Evolutionary conservation across 2,113 vertebrate species (phyloP).

Genomic region (Odobenus rosmarus): DNA sequence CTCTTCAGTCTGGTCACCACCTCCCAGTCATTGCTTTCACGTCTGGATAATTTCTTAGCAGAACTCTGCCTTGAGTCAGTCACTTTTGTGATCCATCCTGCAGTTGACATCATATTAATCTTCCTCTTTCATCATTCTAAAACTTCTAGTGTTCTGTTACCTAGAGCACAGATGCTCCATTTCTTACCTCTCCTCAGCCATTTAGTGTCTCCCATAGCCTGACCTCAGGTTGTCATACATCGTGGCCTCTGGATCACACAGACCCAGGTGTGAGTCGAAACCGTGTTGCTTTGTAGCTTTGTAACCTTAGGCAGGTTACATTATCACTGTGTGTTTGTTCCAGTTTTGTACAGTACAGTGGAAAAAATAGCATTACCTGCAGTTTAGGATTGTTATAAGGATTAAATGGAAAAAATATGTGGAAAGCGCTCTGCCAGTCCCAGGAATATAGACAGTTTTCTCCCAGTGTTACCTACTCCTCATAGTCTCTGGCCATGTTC

Average conservation of each 20-base stretch:
- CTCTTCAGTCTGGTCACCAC: background rate
- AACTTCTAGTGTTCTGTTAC: conserved; percentile 13
- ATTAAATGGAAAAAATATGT: conserved; percentile 15
- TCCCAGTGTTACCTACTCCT: background rate
- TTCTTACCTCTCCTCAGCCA: background rate
- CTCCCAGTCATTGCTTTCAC: background rate
- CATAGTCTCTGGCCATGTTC: conserved; percentile 39
- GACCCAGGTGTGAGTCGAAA: background rate
- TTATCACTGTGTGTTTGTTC: conserved; percentile 38
- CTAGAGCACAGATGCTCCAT: background rate
- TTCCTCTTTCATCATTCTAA: conserved; percentile 39
- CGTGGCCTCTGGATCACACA: background rate
- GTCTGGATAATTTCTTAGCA: background rate
- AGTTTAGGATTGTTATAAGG: background rate
- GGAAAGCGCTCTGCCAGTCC: background rate
- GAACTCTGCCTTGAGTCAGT: background rate
- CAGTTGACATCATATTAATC: conserved; percentile 27
- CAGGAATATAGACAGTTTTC: background rate
- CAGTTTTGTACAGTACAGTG: background rate
- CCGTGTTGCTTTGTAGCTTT: conserved; percentile 1
- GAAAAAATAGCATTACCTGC: background rate
- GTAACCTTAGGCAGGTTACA: background rate
- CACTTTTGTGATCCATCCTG: background rate
- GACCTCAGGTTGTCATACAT: background rate
- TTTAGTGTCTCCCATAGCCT: background rate